phyloP scores from a whole-genome alignment of 2,888 invertebrate genomes.

The Chymomyza amoena region DNA sequence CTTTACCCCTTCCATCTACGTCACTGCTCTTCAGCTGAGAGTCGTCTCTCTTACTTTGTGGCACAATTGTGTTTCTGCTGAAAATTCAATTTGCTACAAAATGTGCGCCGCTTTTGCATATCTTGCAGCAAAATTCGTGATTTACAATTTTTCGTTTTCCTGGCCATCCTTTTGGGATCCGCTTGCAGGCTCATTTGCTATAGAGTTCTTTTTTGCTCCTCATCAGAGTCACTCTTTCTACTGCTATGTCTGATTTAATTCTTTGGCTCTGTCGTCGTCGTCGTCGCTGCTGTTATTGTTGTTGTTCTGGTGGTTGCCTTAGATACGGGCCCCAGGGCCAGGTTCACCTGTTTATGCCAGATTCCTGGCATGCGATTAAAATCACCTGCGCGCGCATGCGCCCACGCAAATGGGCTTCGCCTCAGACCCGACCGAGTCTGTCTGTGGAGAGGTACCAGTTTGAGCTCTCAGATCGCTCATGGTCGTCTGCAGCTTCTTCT shows the following conservation, averaged over 20 bases:
- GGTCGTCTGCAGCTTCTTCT: slow-evolving; percentile 27
- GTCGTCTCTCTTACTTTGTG: slow-evolving; percentile 2
- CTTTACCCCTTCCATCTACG: too few relatives aligned
- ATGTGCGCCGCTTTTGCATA: slow-evolving; percentile 72
- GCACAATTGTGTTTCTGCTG: slow-evolving; percentile 60
- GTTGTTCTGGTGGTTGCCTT: slow-evolving; percentile 23
- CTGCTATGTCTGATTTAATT: slow-evolving; percentile 64
- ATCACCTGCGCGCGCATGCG: slow-evolving; percentile 76
- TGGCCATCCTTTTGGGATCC: slow-evolving; percentile 37
- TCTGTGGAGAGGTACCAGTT: too few relatives aligned
- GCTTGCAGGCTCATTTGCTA: slow-evolving; percentile 41
- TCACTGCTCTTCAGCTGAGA: background rate
- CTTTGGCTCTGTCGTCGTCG: slow-evolving; percentile 22
- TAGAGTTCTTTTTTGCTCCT: background rate
- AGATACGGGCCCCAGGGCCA: slow-evolving; percentile 6
- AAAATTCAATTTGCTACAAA: slow-evolving; percentile 73
- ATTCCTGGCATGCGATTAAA: slow-evolving; percentile 77
- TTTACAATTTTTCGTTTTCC: slow-evolving; percentile 69
- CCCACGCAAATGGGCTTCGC: slow-evolving; percentile 51
- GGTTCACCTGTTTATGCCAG: slow-evolving; percentile 77
- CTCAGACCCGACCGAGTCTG: background rate
- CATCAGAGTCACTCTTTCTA: slow-evolving; percentile 17
- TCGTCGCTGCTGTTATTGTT: background rate
- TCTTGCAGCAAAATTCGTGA: slow-evolving; percentile 72
- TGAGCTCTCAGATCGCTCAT: slow-evolving; percentile 14